Percentiles rank a stretch among this genome's conserved stretches.
Conservation (phyloP, 37 sponge, comb jelly and placozoan species). For the Axinella damicornis region DNA sequence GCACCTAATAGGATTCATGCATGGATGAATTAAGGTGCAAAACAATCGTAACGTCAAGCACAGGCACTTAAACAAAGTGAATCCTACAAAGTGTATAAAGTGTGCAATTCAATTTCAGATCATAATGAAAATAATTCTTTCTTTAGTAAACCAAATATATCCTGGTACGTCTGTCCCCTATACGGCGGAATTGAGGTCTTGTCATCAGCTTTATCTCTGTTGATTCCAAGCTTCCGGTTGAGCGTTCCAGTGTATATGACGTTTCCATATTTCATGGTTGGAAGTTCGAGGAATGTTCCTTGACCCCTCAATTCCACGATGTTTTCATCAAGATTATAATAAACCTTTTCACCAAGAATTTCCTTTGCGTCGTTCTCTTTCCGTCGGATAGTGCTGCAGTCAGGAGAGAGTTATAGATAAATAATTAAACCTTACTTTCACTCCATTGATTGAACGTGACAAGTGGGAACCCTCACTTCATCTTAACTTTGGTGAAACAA, state of each 20-base stretch:
- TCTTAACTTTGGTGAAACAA: no score
- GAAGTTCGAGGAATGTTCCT: not conserved
- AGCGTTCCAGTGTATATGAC: not conserved
- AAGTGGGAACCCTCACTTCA: no score
- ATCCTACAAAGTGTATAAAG: no score
- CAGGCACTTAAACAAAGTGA: no score
- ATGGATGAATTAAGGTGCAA: no score
- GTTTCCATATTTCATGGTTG: not conserved
- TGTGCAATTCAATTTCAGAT: no score
- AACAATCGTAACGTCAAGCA: no score
- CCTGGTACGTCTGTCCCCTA: slow-evolving; percentile 18
- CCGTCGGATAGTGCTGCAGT: slow-evolving; percentile 14
- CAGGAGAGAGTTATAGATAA: no score
- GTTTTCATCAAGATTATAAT: slow-evolving; percentile 10
- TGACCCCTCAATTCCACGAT: slow-evolving; percentile 27
- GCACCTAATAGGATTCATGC: no score
- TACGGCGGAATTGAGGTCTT: slow-evolving; percentile 13
- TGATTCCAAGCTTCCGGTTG: not conserved
- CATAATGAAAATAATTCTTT: no score
- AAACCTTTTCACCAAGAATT: slow-evolving; percentile 29
- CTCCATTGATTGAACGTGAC: not conserved
- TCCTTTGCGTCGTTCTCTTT: slow-evolving; percentile 24
- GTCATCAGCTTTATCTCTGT: not conserved
- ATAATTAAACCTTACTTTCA: not conserved
- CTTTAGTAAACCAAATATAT: slow-evolving; percentile 29